Percentiles rank a stretch among this genome's conserved stretches.
Evolutionary conservation across 30 jellyfish, hydroid and myxozoan species (phyloP).

Genomic region (Catostylus mosaicus): DNA sequence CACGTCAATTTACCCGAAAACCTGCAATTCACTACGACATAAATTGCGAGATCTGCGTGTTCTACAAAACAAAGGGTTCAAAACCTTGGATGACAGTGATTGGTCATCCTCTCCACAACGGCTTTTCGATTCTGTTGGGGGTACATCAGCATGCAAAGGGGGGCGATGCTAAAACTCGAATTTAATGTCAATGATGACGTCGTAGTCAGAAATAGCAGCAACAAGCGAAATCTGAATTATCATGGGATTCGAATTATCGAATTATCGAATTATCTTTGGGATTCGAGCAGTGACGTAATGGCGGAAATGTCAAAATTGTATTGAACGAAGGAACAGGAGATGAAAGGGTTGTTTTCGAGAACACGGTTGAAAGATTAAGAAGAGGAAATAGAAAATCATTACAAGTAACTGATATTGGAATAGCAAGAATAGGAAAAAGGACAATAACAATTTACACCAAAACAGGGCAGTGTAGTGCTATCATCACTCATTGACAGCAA

Average conservation of each 20-base stretch:
- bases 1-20: slow-evolving; percentile 81
- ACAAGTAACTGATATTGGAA: slow-evolving; percentile 52
- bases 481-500: slow-evolving; percentile 66
- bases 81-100: slow-evolving; percentile 30
- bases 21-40: slow-evolving; percentile 68
- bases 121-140: slow-evolving; percentile 81
- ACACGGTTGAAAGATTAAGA: slow-evolving; percentile 55
- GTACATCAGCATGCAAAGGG: slow-evolving; percentile 46
- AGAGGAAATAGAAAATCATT: too few species aligned
- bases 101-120: slow-evolving; percentile 69
- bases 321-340: slow-evolving; percentile 33
- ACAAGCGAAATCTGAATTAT: too few species aligned
- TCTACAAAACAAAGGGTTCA: slow-evolving; percentile 56
- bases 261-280: too few species aligned
- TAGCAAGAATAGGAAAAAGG: slow-evolving; percentile 48
- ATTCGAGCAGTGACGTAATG: too few species aligned
- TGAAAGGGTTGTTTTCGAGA: slow-evolving; percentile 12
- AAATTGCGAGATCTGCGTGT: slow-evolving; percentile 37
- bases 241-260: too few species aligned
- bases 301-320: slow-evolving; percentile 51
- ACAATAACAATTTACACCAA: slow-evolving; percentile 61
- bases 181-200: slow-evolving; percentile 40
- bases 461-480: slow-evolving; percentile 84
- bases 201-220: slow-evolving; percentile 55
- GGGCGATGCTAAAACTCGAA: slow-evolving; percentile 13